Evolutionary conservation across 2,888 invertebrate genomes (phyloP).

Genomic region (Cataglyphis albicans): DNA sequence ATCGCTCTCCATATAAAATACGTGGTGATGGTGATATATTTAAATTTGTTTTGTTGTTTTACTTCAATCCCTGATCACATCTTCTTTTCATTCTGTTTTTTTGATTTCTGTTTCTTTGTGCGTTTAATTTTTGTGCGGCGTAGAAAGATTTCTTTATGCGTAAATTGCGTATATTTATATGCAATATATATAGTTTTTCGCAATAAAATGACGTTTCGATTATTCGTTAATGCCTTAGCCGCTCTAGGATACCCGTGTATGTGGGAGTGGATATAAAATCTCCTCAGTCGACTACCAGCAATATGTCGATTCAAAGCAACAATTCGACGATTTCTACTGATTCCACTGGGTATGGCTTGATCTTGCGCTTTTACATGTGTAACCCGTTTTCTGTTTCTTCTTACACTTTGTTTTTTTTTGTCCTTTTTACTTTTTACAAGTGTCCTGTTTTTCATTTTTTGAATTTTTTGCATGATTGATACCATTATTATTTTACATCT

Average conservation of each 20-base stretch:
- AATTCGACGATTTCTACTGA: slow-evolving; percentile 85
- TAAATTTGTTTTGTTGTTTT: slow-evolving; percentile 9
- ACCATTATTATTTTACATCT: slow-evolving; percentile 4
- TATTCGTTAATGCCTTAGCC: slow-evolving; percentile 88
- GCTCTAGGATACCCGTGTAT: slow-evolving; percentile 92
- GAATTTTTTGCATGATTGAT: slow-evolving; percentile 14
- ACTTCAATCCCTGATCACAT: slow-evolving; percentile 1
- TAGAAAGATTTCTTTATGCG: neutral
- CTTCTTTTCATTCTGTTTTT: neutral
- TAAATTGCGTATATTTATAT: neutral
- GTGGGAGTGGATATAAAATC: slow-evolving; percentile 89
- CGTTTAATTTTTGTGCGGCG: neutral
- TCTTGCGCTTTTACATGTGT: slow-evolving; percentile 60
- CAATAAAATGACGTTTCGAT: slow-evolving; percentile 71
- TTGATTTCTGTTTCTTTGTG: neutral
- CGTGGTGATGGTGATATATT: slow-evolving; percentile 24
- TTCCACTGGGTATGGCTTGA: slow-evolving; percentile 83
- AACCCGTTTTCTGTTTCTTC: slow-evolving; percentile 50
- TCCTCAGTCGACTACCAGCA: slow-evolving; percentile 87
- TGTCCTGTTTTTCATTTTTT: slow-evolving; percentile 33
- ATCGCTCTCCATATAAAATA: neutral
- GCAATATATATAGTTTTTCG: neutral
- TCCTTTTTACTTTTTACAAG: neutral
- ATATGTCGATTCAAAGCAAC: slow-evolving; percentile 85
- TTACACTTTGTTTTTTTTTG: slow-evolving; percentile 3